Base-by-base conservation (phyloP, 2,113 vertebrate species). In the Tretioscincus oriximinensis region DNA sequence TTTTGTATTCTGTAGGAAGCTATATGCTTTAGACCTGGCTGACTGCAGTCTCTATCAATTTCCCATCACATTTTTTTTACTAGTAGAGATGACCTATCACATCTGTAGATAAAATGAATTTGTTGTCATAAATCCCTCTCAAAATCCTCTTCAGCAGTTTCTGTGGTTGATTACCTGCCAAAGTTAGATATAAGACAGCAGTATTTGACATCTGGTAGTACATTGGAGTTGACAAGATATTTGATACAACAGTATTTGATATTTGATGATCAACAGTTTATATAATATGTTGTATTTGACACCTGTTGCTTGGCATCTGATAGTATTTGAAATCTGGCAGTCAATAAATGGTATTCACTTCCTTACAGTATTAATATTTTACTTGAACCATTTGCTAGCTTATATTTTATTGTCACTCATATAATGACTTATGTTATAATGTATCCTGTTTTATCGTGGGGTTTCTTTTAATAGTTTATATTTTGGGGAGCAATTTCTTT, bases 261-360 rank as follows among this genome's bases (percentile, higher is more conserved):
- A 68, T 61, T 76, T 63, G 66, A 76, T 41, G 45, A 75, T 75
- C 51, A 74, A 41, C 47, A 58, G 31, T 81, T 51, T 54, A 67
- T 29, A 16, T 47, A 24, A 26, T 69, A 60, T 47, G 61, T 68
- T 47, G 68, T 82, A 82, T 61, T 26, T 70, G 51, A 29, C 51
- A 69, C n/a, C 65, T 69, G 73, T 61, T 76, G 21, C 67, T 81
- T 76, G 41, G 73, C 35, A 76, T 69, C 31, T 76, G 73, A 69
- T 69, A 81, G 21, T 26, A 28, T 75, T 68, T 22, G 21, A 49
- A 76, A 70, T 70, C 69, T 76, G 31, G 65, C 35, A 69, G 11
- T 41, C 31, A 11, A 11, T 74, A 24, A 9, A 54, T 75, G 72
- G 49, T 60, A 41, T 70, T 24, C n/a, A 29, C 47, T 63, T 31